phyloP scores from a whole-genome alignment of 2,888 invertebrate genomes.

The Drosophila birchii region DNA sequence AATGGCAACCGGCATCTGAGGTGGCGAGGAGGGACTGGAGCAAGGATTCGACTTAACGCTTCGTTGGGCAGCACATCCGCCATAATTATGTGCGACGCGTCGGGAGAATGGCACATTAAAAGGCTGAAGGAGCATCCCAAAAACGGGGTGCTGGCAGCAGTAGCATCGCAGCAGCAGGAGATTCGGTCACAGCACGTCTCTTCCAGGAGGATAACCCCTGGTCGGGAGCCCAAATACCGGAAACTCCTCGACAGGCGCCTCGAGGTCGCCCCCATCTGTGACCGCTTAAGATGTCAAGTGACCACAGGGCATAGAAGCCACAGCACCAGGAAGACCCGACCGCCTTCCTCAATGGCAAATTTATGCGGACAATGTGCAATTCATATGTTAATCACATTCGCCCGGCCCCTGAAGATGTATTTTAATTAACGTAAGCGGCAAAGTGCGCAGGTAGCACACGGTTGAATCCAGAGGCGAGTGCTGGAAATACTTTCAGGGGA shows the following conservation, averaged over 20 bases:
- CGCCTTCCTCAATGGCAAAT: conserved; percentile 68
- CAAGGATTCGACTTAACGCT: conserved; percentile 79
- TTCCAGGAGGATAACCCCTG: conserved; percentile 42
- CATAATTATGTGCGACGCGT: conserved; percentile 80
- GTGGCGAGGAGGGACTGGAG: not conserved
- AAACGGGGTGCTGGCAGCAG: conserved; percentile 1
- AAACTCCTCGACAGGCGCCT: conserved; percentile 67
- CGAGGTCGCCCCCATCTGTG: conserved; percentile 59
- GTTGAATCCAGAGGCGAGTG: conserved; percentile 4
- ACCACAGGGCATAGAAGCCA: conserved; percentile 47
- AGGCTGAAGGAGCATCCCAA: conserved; percentile 39
- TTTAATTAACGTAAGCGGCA: conserved; percentile 71
- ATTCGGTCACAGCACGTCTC: conserved; percentile 21
- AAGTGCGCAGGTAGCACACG: conserved; percentile 58
- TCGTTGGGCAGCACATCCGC: conserved; percentile 79
- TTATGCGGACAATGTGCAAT: conserved; percentile 78
- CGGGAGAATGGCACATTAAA: conserved; percentile 73
- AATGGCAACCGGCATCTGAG: conserved; percentile 37
- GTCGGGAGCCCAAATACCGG: conserved; percentile 55
- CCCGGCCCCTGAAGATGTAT: conserved; percentile 41
- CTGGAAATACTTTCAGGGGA: not conserved
- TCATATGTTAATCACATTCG: conserved; percentile 76
- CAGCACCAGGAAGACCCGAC: conserved; percentile 12
- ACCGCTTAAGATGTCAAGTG: conserved; percentile 76
- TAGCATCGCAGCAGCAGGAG: not conserved